Evolutionary conservation across 2,113 vertebrate genomes (phyloP).

Genomic region (Tenebrosternarchus preto): DNA sequence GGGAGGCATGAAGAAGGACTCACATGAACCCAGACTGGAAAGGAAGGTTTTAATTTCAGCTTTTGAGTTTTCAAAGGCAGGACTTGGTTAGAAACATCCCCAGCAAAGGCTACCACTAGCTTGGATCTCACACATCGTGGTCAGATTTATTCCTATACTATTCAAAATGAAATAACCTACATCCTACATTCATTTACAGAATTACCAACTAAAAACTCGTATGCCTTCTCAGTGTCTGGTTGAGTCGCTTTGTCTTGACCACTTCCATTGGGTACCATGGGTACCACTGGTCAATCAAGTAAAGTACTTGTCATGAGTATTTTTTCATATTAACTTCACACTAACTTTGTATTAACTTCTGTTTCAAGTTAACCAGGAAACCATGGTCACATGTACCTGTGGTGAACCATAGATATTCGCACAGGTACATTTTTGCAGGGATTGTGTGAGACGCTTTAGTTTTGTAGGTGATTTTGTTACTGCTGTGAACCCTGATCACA

Average conservation of each 20-base stretch:
- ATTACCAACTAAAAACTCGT: conserved; percentile 60
- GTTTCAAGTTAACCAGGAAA: too few species aligned
- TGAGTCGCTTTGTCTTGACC: conserved; percentile 58
- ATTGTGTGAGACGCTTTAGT: too few species aligned
- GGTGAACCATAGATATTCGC: background rate
- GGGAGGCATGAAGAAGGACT: conserved; percentile 40
- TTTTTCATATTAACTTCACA: too few species aligned
- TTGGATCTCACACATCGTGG: conserved; percentile 53
- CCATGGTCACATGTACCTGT: background rate
- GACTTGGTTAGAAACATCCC: conserved; percentile 48
- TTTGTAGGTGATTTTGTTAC: too few species aligned
- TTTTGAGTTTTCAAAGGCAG: conserved; percentile 58
- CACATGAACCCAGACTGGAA: conserved; percentile 63
- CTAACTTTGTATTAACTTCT: too few species aligned
- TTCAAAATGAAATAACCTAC: conserved; percentile 61
- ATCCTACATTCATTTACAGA: conserved; percentile 68
- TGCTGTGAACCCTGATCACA: too few species aligned
- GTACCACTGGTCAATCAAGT: background rate
- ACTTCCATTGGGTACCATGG: conserved; percentile 60
- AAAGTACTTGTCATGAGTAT: too few species aligned
- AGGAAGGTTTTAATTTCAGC: conserved; percentile 71
- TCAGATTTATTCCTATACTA: conserved; percentile 59
- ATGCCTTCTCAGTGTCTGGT: conserved; percentile 58
- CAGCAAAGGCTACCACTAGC: conserved; percentile 43
- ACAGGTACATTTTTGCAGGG: too few species aligned